These are phyloP conservation scores for Cephonodes hylas DNA, from an alignment of 2,888 invertebrate species.

Conservation along the genomic window DNA sequence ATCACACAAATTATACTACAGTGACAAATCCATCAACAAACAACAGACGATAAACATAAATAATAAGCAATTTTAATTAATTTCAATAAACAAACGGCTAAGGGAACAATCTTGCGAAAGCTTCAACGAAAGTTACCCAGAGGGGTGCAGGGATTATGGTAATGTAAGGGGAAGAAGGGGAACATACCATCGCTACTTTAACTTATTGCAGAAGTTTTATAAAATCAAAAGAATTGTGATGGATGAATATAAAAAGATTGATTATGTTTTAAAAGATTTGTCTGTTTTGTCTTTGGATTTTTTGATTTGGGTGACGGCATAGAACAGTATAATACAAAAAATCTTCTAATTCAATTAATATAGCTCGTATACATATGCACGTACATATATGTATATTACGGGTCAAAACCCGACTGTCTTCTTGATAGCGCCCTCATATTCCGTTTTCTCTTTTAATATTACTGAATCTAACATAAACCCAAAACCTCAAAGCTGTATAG, in stretches of 20 bases:
- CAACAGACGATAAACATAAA: neutral
- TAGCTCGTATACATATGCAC: too few species aligned
- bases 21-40: neutral
- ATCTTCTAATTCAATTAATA: too few species aligned
- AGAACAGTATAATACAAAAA: too few species aligned
- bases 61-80: slow-evolving; percentile 7
- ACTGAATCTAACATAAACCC: too few species aligned
- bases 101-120: slow-evolving; percentile 6
- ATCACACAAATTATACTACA: too few species aligned
- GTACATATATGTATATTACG: too few species aligned
- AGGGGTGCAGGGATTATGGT: slow-evolving; percentile 32
- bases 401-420: too few species aligned
- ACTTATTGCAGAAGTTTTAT: neutral
- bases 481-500: too few species aligned
- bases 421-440: too few species aligned
- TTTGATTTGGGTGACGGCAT: neutral
- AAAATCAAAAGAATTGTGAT: neutral
- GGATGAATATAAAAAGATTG: neutral
- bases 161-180: slow-evolving; percentile 22
- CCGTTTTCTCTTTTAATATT: too few species aligned
- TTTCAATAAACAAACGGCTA: slow-evolving; percentile 7
- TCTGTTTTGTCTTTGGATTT: neutral
- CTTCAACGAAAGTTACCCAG: neutral
- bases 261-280: neutral
- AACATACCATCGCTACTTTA: neutral